Percentiles rank a stretch among this genome's conserved stretches.
These are phyloP conservation scores for Nestor notabilis DNA, from an alignment of 2,113 vertebrate species.

Conservation along the genomic window DNA sequence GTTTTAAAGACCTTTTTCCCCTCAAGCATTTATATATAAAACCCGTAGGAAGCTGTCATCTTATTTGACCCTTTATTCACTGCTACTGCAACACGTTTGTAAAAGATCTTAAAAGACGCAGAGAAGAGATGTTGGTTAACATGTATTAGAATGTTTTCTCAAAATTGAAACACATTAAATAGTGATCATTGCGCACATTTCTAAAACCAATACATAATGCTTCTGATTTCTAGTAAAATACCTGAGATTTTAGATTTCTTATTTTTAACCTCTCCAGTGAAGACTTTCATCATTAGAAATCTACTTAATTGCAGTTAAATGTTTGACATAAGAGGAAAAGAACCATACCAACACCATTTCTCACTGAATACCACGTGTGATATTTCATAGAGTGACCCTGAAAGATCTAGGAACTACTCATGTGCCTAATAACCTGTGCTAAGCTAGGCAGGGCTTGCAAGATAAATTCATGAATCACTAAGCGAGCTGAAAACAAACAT, in stretches of 20 bases:
- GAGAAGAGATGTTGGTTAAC: not conserved
- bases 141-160: not conserved
- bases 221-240: not conserved
- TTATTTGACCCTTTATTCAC: not conserved
- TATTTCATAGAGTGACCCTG: not conserved
- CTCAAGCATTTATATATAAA: not conserved
- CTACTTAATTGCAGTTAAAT: not conserved
- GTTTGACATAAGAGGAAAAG: not conserved
- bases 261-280: not conserved
- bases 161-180: not conserved
- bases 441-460: not conserved
- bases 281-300: not conserved
- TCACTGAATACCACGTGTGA: not conserved
- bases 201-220: not conserved
- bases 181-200: not conserved
- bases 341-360: not conserved
- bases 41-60: rapidly evolving
- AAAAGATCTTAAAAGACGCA: not conserved
- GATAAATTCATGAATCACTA: not conserved
- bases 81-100: not conserved
- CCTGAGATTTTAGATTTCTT: not conserved
- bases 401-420: not conserved
- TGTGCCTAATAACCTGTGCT: not conserved
- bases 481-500: not conserved
- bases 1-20: not conserved